Conservation (phyloP, 2,888 invertebrate genomes). For the Orthosia cruda region DNA sequence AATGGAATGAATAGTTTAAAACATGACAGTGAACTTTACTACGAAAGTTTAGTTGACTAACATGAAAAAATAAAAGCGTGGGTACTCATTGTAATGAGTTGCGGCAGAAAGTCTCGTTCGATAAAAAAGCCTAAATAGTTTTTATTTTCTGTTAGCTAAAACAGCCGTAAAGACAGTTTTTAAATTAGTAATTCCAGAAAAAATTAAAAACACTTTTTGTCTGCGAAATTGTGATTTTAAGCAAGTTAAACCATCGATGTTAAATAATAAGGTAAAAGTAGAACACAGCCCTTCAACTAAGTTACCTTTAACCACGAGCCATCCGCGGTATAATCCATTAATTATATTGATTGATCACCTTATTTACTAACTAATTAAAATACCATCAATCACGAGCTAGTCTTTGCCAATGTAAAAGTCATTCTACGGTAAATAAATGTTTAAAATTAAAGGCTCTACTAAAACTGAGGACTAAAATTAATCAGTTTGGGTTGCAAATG, state of each 20-base stretch:
- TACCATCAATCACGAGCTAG: slow-evolving; percentile 49
- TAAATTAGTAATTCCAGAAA: background rate
- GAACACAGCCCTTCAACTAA: slow-evolving; percentile 13
- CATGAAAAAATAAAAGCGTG: background rate
- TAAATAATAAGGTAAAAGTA: background rate
- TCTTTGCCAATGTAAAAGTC: slow-evolving; percentile 24
- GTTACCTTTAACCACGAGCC: slow-evolving; percentile 23
- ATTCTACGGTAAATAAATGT: slow-evolving; percentile 23
- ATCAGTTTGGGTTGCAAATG: slow-evolving; percentile 3
- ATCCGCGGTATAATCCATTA: slow-evolving; percentile 45
- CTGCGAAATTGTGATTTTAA: background rate
- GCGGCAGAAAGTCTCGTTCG: too few relatives aligned
- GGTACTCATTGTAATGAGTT: too few relatives aligned
- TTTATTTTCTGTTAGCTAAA: too few relatives aligned
- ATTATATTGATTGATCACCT: slow-evolving; percentile 60
- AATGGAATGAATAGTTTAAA: background rate
- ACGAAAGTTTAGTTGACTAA: background rate
- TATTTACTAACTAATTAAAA: slow-evolving; percentile 52
- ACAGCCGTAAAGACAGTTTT: background rate
- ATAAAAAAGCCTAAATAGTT: too few relatives aligned
- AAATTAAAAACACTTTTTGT: background rate
- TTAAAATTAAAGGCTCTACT: slow-evolving; percentile 16
- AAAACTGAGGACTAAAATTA: background rate
- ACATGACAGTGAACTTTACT: background rate
- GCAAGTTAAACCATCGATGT: background rate